Conservation (phyloP, 2,113 vertebrate genomes). For the Centropristis striata region DNA sequence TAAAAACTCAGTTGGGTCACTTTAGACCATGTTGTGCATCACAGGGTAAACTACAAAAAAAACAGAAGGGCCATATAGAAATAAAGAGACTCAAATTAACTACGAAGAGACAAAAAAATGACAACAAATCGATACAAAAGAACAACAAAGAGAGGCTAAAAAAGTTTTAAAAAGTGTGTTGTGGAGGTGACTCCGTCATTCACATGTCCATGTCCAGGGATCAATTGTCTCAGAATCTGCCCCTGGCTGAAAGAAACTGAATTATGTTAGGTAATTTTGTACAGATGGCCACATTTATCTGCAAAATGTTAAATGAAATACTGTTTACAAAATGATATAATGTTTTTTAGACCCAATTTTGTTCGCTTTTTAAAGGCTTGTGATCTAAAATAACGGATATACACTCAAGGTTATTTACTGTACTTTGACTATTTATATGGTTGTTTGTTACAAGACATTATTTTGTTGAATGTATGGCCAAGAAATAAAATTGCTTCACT, state of each 20-base stretch:
- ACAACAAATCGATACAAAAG: too few species aligned
- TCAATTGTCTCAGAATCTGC: too few species aligned
- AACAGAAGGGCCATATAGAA: too few species aligned
- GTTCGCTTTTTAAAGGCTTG: constrained; percentile 5
- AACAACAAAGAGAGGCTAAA: too few species aligned
- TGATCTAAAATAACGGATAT: constrained; percentile 1
- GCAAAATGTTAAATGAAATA: neutral
- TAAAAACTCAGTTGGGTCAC: too few species aligned
- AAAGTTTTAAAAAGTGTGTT: too few species aligned
- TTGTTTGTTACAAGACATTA: neutral
- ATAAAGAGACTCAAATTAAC: too few species aligned
- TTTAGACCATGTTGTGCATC: too few species aligned
- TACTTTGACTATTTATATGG: constrained; percentile 17
- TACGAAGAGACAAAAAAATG: too few species aligned
- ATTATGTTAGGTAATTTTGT: neutral
- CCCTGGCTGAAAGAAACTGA: neutral
- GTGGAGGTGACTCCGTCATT: too few species aligned
- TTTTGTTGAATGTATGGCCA: neutral
- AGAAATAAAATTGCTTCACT: constrained; percentile 19
- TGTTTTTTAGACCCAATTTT: neutral
- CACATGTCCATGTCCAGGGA: too few species aligned
- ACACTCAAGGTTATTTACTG: constrained; percentile 1
- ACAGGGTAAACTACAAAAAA: too few species aligned
- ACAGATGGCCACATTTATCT: neutral
- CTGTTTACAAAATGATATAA: constrained; percentile 14